A percentile compares a stretch with the other conserved stretches of the same genome.
Evolutionary conservation across 2,113 vertebrate genomes (phyloP).

Genomic region (Mungos mungo): DNA sequence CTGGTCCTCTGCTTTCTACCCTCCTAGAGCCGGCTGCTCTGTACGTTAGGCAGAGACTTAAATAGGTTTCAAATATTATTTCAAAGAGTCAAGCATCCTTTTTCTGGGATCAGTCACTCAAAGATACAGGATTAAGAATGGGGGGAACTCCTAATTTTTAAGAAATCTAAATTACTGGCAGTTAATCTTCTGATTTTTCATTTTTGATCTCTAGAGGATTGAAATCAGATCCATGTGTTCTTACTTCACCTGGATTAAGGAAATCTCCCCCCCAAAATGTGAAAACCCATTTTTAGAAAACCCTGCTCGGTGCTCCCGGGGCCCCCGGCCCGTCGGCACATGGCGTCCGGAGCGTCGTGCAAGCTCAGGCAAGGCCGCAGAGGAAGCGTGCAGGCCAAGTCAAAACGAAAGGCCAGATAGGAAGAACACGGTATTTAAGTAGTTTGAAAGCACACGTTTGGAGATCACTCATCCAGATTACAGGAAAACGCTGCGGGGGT

Average conservation of each 20-base stretch:
- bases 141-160: not conserved
- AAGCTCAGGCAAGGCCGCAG: conserved; percentile 32
- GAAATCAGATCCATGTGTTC: not conserved
- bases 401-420: conserved; percentile 62
- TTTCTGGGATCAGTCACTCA: not conserved
- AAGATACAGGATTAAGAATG: not conserved
- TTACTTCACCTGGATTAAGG: not conserved
- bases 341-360: not conserved
- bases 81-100: not conserved
- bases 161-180: not conserved
- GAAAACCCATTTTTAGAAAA: not conserved
- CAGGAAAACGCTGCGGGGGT: conserved; percentile 72
- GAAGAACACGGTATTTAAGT: conserved; percentile 66
- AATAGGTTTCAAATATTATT: not conserved
- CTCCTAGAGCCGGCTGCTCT: not conserved
- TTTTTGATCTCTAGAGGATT: not conserved
- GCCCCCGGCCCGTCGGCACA: not conserved
- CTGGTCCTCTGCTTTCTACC: not conserved
- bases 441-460: conserved; percentile 66
- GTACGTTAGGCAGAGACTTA: not conserved
- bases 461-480: conserved; percentile 70
- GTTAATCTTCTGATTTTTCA: not conserved
- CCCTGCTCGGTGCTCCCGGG: not conserved
- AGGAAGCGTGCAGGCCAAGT: conserved; percentile 63
- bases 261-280: not conserved